Base-by-base conservation (phyloP, 1,140 invertebrate species). In the Calycopis cecrops region DNA sequence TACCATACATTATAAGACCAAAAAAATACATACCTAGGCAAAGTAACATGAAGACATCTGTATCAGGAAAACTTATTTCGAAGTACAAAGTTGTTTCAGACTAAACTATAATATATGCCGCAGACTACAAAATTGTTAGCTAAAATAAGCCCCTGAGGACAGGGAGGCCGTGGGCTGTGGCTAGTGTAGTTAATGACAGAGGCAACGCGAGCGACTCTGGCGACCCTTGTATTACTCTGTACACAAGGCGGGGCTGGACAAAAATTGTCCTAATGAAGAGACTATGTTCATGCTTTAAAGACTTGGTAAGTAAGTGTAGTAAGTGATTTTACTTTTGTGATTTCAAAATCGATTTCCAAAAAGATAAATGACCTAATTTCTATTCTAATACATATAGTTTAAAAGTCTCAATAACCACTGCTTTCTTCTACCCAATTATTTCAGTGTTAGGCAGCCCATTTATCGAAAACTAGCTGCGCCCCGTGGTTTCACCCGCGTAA, bases 101-200 rank as follows among this genome's bases (percentile, higher is more conserved):
- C 40, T 44, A 44, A 44, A 44, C 40, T 44, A 44, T 16, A 16
- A 44, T 44, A 16, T 44, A 44, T 44, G 40, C 40, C 14, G 17
- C 40, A 14, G 12, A 44, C 51, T 57, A 57, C 42, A 55, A 51
- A 60, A 55, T 48, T 44, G 52, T 35, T 35, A 28, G 35, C 42
- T 37, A 47, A 42, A 54, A 59, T 42, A 59, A 40, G 14, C 38
- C 44, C 51, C 40, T 44, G 38, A 33, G 51, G 49, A 47, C 52
- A 42, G 17, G 35, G 48, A 38, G 17, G 48, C n/a, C 38, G 12
- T n/a, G 16, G 17, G 48, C n/a, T 48, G 12, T n/a, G 16, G 18
- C 8, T 59, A 16, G 34, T 47, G 35, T 57, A 56, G 57, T 60
- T 60, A 60, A 63, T 63, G 60, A 63, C 51, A 59, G 57, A 57